A percentile compares a stretch with the other conserved stretches of the same genome.
These are phyloP conservation scores for Caenorhabditis brenneri DNA, from an alignment of 1,140 invertebrate genomes.

Conservation along the genomic window DNA sequence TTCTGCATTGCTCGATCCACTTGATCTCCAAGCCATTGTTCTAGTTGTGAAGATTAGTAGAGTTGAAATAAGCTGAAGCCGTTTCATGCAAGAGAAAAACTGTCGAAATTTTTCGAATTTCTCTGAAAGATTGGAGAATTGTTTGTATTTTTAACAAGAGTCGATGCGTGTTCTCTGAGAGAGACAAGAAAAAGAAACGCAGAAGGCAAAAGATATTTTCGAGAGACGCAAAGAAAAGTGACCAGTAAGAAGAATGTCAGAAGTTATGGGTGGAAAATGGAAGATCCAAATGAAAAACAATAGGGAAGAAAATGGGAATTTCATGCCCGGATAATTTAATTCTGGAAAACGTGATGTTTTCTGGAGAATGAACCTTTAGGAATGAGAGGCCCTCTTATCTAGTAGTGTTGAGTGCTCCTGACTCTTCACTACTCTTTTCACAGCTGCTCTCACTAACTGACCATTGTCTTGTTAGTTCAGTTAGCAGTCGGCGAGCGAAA, in stretches of 20 bases:
- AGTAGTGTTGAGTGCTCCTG: conserved; percentile 6
- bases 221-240: conserved; percentile 27
- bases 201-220: background rate
- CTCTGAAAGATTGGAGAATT: background rate
- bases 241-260: background rate
- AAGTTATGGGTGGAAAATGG: background rate
- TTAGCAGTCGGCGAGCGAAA: background rate
- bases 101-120: background rate
- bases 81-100: background rate
- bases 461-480: conserved; percentile 25
- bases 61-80: conserved; percentile 21
- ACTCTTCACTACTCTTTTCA: conserved; percentile 21
- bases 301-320: background rate
- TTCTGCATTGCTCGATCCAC: conserved; percentile 44
- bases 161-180: background rate
- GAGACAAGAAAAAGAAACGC: background rate
- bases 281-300: background rate
- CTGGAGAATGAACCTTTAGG: background rate
- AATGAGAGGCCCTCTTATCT: conserved; percentile 13
- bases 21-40: conserved; percentile 56
- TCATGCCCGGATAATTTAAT: conserved; percentile 19
- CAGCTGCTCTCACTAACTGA: conserved; percentile 10
- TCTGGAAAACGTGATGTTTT: background rate
- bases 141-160: background rate
- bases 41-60: conserved; percentile 4